Evolutionary conservation across 2,797 vertebrate species (phyloP).

Genomic region (Molothrus ater): DNA sequence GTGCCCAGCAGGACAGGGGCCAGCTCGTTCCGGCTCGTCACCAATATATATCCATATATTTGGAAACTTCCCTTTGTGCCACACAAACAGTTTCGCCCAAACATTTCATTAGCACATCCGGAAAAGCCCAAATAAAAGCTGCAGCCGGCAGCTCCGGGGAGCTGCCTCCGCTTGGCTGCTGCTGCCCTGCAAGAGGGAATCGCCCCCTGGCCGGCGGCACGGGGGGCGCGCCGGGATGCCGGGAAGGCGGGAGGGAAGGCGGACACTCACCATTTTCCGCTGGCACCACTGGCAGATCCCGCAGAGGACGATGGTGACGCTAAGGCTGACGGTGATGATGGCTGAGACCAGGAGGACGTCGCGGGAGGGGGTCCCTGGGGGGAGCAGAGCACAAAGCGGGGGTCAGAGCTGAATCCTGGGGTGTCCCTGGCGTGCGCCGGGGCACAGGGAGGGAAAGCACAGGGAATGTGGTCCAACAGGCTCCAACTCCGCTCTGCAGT

Average conservation of each 20-base stretch:
- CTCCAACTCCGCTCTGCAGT: fast-evolving
- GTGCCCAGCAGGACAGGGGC: conserved; percentile 24
- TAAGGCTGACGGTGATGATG: conserved; percentile 96
- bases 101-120: conserved; percentile 39
- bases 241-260: background rate
- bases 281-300: conserved; percentile 99
- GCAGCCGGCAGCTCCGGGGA: background rate
- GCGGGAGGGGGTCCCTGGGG: conserved; percentile 89
- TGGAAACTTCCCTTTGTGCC: conserved; percentile 15
- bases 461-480: background rate
- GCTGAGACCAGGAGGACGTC: conserved; percentile 97
- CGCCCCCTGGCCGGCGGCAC: background rate
- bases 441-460: fast-evolving
- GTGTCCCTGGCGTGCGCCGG: fast-evolving
- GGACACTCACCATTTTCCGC: conserved; percentile 92
- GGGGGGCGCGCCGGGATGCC: background rate
- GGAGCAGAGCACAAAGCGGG: background rate
- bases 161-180: background rate
- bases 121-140: conserved; percentile 32
- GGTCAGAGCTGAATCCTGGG: fast-evolving
- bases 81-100: conserved; percentile 1
- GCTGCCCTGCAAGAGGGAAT: background rate
- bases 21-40: background rate
- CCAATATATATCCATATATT: background rate
- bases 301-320: conserved; percentile 95